Evolutionary conservation across 1,140 invertebrate genomes (phyloP), one percentile per base, ranked within the genome.

Genomic region (Archivesica marissinica): DNA sequence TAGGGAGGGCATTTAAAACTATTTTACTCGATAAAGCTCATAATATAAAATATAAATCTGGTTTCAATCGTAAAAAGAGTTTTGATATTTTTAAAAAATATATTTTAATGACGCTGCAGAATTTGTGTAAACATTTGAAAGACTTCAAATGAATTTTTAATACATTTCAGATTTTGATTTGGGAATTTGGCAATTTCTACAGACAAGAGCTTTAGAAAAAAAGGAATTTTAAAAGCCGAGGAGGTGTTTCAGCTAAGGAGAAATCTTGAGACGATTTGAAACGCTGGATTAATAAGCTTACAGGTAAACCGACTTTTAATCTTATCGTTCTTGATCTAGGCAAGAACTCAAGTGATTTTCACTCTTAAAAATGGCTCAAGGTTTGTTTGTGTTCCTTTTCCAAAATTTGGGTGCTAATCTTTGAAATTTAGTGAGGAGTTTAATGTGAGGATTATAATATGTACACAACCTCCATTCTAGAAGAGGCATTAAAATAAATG

Each of bases 391-490:
- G 35, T 76, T 35, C 74, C 20, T 52, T 76, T 52, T 39, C 13
- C 3, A 39, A 11, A 52, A 25, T 35, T 20, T 76, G 54, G 23
- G 38, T 76, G 28, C 54, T 50, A 76, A 76, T 56, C 11, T 56
- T 76, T 56, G 50, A 56, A 35, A 33, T 76, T 39, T 76, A 56
- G 59, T 76, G 25, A 20, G 39, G 59, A 35, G 52, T 76, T 39
- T 76, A 56, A 76, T 76, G 25, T 28, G 39, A 76, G 52, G n/a
- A 23, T 52, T 76, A 76, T 52, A 52, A 76, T 76, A 47, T 56
- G 54, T 76, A 76, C 74, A 56, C 30, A 33, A 56, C 23, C 23
- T 2, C 28, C n/a, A 23, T 11, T 66, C 33, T 2, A 20, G 30
- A 66, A 66, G n/a, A 38, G 20, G 20, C 13, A 25, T 66, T 13